Evolutionary conservation across 2,888 invertebrate genomes (phyloP), one percentile per base, ranked within the genome.

Genomic region (Synanthedon vespiformis): DNA sequence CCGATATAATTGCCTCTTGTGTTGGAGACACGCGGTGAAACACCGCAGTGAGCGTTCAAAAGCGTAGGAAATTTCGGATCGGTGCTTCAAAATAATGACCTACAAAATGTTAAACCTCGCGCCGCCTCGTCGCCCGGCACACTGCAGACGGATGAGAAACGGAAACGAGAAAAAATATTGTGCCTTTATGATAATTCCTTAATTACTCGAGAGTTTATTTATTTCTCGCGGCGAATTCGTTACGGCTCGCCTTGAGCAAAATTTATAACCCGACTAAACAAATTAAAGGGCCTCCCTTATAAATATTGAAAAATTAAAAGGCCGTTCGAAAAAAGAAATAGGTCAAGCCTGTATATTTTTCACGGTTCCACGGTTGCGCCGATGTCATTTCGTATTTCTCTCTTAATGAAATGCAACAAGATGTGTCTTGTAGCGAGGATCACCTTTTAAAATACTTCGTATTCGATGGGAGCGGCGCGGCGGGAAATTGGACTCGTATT

Each of bases 1-100:
- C 67, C 70, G 67, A 65, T 65, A 72, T 80, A 79, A 82, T 84
- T 80, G 76, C 72, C 75, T 68, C 73, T 77, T 65, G 62, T 70
- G 60, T 64, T 61, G 57, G 61, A 63, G 61, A 61, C 61, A 62
- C 60, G 58, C 63, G 61, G 65, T 44, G 44, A 44, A 44, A 44
- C 44, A 44, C 44, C 44, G 44, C 44, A 44, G 44, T 44, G 44
- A 44, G 5, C 44, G 14, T 44, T 65, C 64, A 60, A 65, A 59
- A 65, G 62, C 60, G 57, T 61, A 61, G 58, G 57, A 57, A 61
- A 67, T 66, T 69, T 67, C 66, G 59, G 65, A 62, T 70, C 65
- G 64, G 60, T 67, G 62, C 65, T 57, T 71, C 67, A 65, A 69
- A 73, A 73, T 74, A 76, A 74, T 70, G 68, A 72, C 66, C 62